Evolutionary conservation across 2,797 vertebrate genomes (phyloP).

Genomic region (Lophius americanus): DNA sequence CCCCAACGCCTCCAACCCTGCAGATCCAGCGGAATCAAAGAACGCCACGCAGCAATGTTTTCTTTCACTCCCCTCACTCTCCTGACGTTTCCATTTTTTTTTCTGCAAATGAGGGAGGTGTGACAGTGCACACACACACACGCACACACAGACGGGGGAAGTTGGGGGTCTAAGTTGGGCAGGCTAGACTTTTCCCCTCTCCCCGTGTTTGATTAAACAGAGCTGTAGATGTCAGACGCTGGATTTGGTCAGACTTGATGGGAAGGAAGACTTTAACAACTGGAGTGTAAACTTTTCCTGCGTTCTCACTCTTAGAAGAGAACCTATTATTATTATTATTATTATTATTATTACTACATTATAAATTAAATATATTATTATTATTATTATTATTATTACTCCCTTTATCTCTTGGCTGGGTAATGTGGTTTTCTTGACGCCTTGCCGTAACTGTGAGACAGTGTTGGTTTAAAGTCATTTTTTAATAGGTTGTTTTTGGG

Average conservation of each 20-base stretch:
- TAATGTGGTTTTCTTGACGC: background rate
- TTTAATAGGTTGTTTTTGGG: no score
- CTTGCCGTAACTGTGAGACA: no score
- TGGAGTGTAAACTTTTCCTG: background rate
- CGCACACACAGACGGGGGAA: constrained; percentile 33
- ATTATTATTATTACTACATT: no score
- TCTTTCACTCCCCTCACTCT: constrained; percentile 60
- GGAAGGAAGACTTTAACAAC: background rate
- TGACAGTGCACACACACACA: constrained; percentile 29
- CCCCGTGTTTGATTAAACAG: constrained; percentile 74
- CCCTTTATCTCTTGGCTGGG: background rate
- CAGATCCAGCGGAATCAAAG: constrained; percentile 51
- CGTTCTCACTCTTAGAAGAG: background rate
- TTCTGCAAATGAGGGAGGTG: constrained; percentile 45
- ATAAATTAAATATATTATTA: no score
- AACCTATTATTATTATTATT: no score
- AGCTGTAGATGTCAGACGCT: background rate
- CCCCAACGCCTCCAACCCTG: constrained; percentile 43
- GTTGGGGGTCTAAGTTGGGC: constrained; percentile 76
- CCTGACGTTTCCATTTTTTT: constrained; percentile 31
- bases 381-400: background rate
- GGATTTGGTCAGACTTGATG: background rate
- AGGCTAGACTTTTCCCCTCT: constrained; percentile 77
- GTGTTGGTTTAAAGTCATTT: no score
- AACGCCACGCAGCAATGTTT: constrained; percentile 61